phyloP scores from a whole-genome alignment of 2,113 vertebrate species.

The Alethe diademata region DNA sequence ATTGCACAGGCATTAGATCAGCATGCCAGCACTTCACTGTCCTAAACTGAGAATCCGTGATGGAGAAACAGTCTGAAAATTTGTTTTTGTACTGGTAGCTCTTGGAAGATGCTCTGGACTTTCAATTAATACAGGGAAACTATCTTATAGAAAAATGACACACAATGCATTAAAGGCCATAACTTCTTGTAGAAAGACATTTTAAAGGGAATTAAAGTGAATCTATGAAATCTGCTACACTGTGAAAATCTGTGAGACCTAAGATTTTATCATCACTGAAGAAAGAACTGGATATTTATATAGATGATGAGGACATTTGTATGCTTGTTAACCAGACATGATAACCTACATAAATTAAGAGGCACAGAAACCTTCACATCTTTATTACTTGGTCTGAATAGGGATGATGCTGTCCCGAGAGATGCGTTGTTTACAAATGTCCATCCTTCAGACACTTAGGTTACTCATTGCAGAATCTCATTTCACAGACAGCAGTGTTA shows the following conservation, averaged over 20 bases:
- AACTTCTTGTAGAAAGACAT: background rate
- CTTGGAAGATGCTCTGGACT: background rate
- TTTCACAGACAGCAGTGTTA: background rate
- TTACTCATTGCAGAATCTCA: background rate
- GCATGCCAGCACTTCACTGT: background rate
- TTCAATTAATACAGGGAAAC: background rate
- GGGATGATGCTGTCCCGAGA: background rate
- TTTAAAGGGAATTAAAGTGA: background rate
- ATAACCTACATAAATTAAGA: background rate
- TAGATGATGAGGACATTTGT: background rate
- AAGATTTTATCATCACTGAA: background rate
- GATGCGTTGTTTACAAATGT: background rate
- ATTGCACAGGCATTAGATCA: background rate
- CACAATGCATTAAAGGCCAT: background rate
- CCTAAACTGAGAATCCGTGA: background rate
- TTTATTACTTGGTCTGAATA: background rate
- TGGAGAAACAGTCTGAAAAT: background rate
- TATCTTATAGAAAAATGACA: background rate
- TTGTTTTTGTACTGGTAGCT: background rate
- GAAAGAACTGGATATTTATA: background rate
- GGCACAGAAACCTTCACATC: background rate
- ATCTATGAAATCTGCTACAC: background rate
- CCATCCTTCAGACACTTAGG: background rate
- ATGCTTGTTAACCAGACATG: background rate
- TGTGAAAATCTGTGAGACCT: background rate